These are phyloP conservation scores for Drosophila borealis DNA, from an alignment of 2,888 invertebrate genomes.

Conservation along the genomic window DNA sequence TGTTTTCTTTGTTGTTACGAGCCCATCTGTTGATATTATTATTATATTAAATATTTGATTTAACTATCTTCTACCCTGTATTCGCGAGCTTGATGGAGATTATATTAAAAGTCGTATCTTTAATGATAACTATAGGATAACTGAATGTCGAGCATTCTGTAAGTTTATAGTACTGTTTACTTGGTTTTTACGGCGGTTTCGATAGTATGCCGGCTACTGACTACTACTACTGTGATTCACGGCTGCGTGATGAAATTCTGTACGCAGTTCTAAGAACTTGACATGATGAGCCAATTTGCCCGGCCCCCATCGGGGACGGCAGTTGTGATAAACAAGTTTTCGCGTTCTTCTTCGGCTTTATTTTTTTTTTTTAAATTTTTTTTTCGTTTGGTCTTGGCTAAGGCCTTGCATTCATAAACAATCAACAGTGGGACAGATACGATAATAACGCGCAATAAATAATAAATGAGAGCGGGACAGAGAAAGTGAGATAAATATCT, in stretches of 20 bases:
- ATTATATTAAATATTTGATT: no score
- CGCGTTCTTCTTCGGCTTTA: constrained; percentile 26
- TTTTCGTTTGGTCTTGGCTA: constrained; percentile 11
- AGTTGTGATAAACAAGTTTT: constrained; percentile 64
- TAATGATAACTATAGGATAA: no score
- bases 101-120: no score
- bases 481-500: constrained; percentile 39
- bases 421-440: constrained; percentile 23
- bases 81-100: no score
- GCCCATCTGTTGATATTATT: no score
- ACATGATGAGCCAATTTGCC: constrained; percentile 54
- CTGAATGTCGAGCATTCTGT: not conserved
- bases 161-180: not conserved
- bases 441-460: constrained; percentile 11
- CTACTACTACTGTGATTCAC: constrained; percentile 50
- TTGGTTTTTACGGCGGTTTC: not conserved
- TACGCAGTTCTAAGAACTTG: constrained; percentile 59
- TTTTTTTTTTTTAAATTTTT: not conserved
- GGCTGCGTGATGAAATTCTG: constrained; percentile 61
- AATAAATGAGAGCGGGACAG: not conserved
- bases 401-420: constrained; percentile 40
- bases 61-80: no score
- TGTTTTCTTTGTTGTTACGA: no score
- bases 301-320: constrained; percentile 28
- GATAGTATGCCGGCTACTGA: constrained; percentile 29